Percentiles rank a stretch among this genome's conserved stretches.
Conservation (phyloP, 2,797 vertebrate species). For the Rhodeus uyekii region DNA sequence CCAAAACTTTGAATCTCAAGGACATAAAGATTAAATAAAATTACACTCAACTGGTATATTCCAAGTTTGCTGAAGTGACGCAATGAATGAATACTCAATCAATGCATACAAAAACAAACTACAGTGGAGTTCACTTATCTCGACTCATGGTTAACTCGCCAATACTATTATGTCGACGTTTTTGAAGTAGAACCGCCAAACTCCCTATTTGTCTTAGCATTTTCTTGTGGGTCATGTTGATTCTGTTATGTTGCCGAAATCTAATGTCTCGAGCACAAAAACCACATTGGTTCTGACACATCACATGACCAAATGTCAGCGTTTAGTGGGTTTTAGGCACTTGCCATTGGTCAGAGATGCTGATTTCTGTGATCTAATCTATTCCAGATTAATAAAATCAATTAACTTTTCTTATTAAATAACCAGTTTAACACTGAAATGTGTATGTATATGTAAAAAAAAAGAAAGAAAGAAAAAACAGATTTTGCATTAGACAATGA, state of each 20-base stretch:
- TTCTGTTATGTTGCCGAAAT: too few species aligned
- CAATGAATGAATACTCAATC: too few species aligned
- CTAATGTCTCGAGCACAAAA: too few species aligned
- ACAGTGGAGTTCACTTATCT: too few species aligned
- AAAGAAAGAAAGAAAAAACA: too few species aligned
- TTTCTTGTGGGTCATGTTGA: too few species aligned
- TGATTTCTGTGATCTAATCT: not conserved
- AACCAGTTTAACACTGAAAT: not conserved
- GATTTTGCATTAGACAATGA: slow-evolving; percentile 1
- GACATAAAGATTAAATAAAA: not conserved
- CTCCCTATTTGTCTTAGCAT: too few species aligned
- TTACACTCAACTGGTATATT: not conserved
- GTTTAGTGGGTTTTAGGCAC: not conserved
- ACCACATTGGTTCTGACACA: not conserved
- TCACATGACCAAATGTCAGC: not conserved
- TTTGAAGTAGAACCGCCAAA: too few species aligned
- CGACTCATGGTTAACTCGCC: too few species aligned
- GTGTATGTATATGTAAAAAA: too few species aligned
- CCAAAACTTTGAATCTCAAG: not conserved
- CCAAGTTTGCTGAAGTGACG: not conserved
- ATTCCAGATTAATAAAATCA: not conserved
- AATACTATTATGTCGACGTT: too few species aligned
- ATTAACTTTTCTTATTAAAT: not conserved
- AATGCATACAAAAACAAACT: not conserved
- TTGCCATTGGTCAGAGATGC: not conserved